phyloP scores from a whole-genome alignment of 2,888 invertebrate genomes.

The Sympetrum striolatum region DNA sequence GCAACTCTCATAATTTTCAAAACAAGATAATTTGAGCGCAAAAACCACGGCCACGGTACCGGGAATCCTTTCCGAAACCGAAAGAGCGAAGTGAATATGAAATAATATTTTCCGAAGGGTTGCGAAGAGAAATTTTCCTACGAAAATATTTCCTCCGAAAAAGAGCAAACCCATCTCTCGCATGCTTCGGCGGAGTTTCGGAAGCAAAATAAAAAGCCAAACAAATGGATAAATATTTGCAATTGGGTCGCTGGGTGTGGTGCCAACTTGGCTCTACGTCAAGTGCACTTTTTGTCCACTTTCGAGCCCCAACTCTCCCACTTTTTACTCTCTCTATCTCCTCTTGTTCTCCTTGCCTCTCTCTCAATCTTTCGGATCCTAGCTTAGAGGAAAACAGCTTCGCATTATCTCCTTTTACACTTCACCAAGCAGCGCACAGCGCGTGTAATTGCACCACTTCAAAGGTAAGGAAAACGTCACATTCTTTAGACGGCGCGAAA shows the following conservation, averaged over 20 bases:
- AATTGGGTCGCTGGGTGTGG: not conserved
- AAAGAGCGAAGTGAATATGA: too few species aligned
- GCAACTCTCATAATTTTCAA: too few species aligned
- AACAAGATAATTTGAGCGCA: too few species aligned
- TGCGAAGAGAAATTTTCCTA: too few species aligned
- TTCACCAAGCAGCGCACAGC: not conserved
- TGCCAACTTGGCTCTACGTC: not conserved
- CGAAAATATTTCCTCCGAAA: not conserved
- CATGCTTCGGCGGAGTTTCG: not conserved
- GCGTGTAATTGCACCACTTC: not conserved
- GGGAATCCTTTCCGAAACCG: too few species aligned
- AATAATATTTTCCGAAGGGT: too few species aligned
- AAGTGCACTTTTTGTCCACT: not conserved
- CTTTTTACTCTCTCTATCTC: not conserved
- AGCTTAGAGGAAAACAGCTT: not conserved
- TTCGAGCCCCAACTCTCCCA: not conserved
- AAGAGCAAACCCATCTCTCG: not conserved
- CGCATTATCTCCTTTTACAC: not conserved
- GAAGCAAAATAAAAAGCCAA: not conserved
- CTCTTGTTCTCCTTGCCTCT: not conserved
- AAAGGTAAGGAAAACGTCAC: not conserved
- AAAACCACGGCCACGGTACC: too few species aligned
- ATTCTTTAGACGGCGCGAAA: not conserved
- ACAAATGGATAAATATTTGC: not conserved
- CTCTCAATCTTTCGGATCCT: not conserved